Evolutionary conservation across 2,113 vertebrate genomes (phyloP), one percentile per base, ranked within the genome.

Genomic region (Tauraco erythrolophus): DNA sequence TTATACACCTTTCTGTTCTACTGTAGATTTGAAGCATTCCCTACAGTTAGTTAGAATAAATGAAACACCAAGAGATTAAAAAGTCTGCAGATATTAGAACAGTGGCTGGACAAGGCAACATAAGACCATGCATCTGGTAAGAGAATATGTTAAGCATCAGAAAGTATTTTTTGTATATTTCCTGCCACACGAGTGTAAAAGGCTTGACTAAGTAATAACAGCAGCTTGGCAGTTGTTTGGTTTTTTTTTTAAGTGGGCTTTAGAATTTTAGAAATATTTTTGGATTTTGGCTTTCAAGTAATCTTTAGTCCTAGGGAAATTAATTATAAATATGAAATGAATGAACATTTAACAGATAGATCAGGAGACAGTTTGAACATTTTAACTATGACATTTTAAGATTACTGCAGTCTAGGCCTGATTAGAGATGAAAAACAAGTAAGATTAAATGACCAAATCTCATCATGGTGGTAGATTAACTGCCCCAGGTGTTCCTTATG

Each of bases 401-500:
- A 72, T 79, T 75, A 50, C 17, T 92, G 64, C 22, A 79, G 77
- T 89, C 48, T 84, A 89, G 30, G 84, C 33, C 57, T 79, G 90
- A 79, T 76, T 80, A 88, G 45, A 90, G 46, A 83, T 46, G 43
- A 84, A 91, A 96, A 89, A 1, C 60, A 83, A 86, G 83, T 21
- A 85, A 87, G 74, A 84, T 79, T 85, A 92, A 92, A 93, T 69
- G 15, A 76, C 57, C 58, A 90, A 54, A 76, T 72, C 78, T 23
- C 70, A 88, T 80, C 81, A 72, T 46, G 7, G 31, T 50, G 25
- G 84, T 64, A 91, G 45, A 93, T 91, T 92, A 88, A 94, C 89
- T 95, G 70, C 57, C 81, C 72, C 92, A 88, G 81, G 81, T 94
- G 91, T 65, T 95, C 33, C 41, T 76, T 90, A 85, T 88, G 61